Evolutionary conservation across 2,888 invertebrate genomes (phyloP).

Genomic region (Rhingia campestris): DNA sequence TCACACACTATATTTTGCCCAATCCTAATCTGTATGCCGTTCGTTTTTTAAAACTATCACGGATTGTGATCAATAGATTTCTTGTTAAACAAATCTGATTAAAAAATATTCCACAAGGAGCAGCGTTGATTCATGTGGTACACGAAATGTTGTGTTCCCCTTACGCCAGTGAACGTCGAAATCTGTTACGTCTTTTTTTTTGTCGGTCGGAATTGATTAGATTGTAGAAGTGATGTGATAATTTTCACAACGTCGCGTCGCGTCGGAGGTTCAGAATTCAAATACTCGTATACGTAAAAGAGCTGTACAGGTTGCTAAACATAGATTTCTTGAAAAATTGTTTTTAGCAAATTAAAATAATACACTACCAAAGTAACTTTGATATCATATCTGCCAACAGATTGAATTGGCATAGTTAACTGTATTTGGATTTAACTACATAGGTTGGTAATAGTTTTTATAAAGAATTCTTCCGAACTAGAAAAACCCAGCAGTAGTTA

Average conservation of each 20-base stretch:
- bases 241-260: not conserved
- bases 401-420: no score
- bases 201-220: not conserved
- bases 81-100: slow-evolving; percentile 27
- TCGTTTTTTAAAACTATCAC: slow-evolving; percentile 13
- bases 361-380: slow-evolving; percentile 6
- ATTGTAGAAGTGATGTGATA: not conserved
- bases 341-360: slow-evolving; percentile 7
- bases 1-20: not conserved
- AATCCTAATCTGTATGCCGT: not conserved
- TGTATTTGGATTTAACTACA: no score
- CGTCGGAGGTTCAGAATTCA: no score
- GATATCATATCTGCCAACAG: not conserved
- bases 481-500: no score
- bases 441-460: no score
- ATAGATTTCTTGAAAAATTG: slow-evolving; percentile 18
- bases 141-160: not conserved
- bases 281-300: not conserved
- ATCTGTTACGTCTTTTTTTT: not conserved
- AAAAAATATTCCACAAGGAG: not conserved
- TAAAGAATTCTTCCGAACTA: no score
- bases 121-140: no score
- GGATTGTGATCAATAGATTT: slow-evolving; percentile 22
- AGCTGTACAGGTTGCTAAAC: not conserved
- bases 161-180: no score